Evolutionary conservation across 2,797 vertebrate genomes (phyloP).

Genomic region (Selene dorsalis): DNA sequence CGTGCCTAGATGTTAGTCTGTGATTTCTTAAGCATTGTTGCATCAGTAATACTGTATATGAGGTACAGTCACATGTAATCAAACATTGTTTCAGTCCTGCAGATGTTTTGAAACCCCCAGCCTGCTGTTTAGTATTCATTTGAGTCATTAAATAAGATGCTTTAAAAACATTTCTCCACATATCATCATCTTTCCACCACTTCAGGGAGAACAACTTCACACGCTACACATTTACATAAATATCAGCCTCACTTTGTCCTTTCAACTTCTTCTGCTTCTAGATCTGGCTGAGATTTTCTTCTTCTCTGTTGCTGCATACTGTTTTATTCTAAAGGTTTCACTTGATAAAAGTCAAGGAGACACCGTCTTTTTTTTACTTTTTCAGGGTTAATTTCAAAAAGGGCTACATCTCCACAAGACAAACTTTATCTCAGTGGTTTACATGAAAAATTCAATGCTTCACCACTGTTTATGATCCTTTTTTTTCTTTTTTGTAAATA

Average conservation of each 20-base stretch:
- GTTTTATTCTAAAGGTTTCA: neutral
- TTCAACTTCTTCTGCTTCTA: slow-evolving; percentile 11
- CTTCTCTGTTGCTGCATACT: neutral
- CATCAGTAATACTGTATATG: neutral
- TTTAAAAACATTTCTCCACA: slow-evolving; percentile 33
- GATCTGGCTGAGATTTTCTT: neutral
- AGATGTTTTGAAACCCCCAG: slow-evolving; percentile 25
- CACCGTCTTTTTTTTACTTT: neutral
- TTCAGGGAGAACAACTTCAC: slow-evolving; percentile 18
- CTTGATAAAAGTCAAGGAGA: neutral
- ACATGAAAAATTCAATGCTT: neutral
- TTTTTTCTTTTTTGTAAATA: slow-evolving; percentile 3
- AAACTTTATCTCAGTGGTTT: neutral
- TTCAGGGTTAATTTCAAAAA: neutral
- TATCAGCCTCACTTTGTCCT: neutral
- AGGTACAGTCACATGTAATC: neutral
- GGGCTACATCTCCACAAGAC: neutral
- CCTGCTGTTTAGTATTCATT: neutral
- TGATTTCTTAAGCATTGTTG: neutral
- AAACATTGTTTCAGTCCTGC: slow-evolving; percentile 6
- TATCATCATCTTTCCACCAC: slow-evolving; percentile 39
- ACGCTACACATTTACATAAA: slow-evolving; percentile 1
- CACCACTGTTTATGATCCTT: neutral
- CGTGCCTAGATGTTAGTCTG: neutral
- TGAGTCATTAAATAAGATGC: slow-evolving; percentile 20